A percentile compares a stretch with the other conserved stretches of the same genome.
phyloP scores from a whole-genome alignment of 2,888 invertebrate species.

The Heliconius ismenius region DNA sequence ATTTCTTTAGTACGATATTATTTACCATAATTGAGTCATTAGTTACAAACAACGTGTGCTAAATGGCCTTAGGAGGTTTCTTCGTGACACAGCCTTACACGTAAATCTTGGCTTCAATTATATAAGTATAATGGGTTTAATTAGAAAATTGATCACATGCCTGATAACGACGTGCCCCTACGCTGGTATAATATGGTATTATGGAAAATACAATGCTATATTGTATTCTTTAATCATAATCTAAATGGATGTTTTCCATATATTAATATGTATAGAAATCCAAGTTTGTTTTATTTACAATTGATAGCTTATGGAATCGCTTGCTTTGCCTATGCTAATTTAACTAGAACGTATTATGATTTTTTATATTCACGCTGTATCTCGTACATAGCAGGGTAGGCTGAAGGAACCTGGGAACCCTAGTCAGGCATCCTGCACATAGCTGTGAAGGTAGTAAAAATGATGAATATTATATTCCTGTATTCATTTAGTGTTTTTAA shows the following conservation, averaged over 20 bases:
- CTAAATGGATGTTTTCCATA: not conserved
- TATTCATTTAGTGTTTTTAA: not conserved
- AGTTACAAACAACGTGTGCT: not conserved
- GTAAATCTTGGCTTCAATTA: constrained; percentile 22
- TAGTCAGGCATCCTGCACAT: no score
- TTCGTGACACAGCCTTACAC: constrained; percentile 6
- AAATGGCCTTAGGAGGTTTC: constrained; percentile 14
- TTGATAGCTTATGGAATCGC: not conserved
- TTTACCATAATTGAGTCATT: constrained; percentile 6
- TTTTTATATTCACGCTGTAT: no score
- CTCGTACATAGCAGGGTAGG: no score
- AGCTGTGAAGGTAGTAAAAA: no score
- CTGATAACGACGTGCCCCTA: constrained; percentile 13
- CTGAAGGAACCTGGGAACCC: no score
- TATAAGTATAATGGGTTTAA: constrained; percentile 24
- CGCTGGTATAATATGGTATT: not conserved
- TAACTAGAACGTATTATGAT: no score
- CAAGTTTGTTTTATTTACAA: no score
- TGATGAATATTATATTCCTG: no score
- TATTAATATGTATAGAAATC: no score
- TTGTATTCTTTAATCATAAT: not conserved
- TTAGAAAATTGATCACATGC: constrained; percentile 30
- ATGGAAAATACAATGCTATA: not conserved
- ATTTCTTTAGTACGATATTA: not conserved
- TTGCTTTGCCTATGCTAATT: no score